Conservation (phyloP, 2,888 invertebrate genomes). For the Acholoe squamosa region DNA sequence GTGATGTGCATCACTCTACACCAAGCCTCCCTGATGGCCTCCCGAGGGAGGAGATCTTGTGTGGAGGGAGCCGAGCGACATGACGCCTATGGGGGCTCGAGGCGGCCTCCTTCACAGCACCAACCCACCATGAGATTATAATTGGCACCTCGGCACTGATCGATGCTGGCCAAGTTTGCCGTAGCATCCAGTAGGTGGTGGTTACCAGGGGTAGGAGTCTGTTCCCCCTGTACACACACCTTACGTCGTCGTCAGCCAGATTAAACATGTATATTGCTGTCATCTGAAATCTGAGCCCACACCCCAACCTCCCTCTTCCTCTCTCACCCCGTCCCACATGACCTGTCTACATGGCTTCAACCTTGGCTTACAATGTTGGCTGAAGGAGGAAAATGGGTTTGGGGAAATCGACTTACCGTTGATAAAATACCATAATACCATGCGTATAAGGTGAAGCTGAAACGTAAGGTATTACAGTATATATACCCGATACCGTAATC, state of each 20-base stretch:
- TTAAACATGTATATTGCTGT: constrained; percentile 31
- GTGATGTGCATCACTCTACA: constrained; percentile 29
- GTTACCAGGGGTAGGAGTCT: constrained; percentile 23
- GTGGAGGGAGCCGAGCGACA: background rate
- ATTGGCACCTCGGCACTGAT: constrained; percentile 37
- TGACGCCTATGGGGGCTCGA: constrained; percentile 18
- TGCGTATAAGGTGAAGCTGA: too few relatives aligned
- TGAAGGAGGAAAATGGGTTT: background rate
- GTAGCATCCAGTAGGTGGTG: constrained; percentile 21
- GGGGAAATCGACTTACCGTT: background rate
- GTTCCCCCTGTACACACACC: background rate
- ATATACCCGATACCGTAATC: too few relatives aligned
- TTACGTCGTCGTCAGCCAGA: background rate
- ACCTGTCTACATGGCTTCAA: background rate
- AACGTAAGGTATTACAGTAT: too few relatives aligned
- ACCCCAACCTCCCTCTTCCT: constrained; percentile 17
- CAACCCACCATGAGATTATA: background rate
- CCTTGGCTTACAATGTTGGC: background rate
- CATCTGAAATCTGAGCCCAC: constrained; percentile 30
- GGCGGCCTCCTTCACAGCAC: background rate
- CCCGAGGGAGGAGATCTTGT: background rate
- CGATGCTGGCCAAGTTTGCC: constrained; percentile 53
- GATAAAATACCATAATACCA: too few relatives aligned
- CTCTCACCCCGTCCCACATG: background rate
- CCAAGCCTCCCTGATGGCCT: background rate